phyloP scores from a whole-genome alignment of 2,888 invertebrate species.

The Halictus quadricinctus region DNA sequence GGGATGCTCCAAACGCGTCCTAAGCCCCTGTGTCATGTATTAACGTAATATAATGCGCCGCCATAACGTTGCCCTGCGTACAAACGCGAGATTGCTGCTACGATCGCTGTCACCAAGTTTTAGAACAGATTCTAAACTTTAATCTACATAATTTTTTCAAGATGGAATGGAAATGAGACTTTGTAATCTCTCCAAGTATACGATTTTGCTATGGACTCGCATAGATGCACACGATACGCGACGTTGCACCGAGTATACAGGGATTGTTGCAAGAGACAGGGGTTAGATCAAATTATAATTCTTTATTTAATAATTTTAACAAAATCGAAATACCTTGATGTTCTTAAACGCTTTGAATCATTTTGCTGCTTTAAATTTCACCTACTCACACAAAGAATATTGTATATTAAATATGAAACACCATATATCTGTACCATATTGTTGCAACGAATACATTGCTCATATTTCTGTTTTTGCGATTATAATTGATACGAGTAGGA shows the following conservation, averaged over 20 bases:
- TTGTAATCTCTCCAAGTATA: not conserved
- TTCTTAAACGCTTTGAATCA: too few species aligned
- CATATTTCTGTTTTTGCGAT: not conserved
- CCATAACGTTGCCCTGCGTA: slow-evolving; percentile 16
- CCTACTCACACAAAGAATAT: not conserved
- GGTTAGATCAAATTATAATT: too few species aligned
- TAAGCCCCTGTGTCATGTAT: slow-evolving; percentile 30
- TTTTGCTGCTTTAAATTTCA: not conserved
- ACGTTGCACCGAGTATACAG: not conserved
- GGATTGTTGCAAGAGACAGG: too few species aligned
- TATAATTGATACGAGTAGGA: not conserved
- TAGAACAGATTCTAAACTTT: slow-evolving; percentile 1
- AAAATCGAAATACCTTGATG: too few species aligned
- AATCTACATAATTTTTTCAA: slow-evolving; percentile 2
- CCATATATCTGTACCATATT: not conserved
- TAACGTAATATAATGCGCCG: slow-evolving; percentile 45
- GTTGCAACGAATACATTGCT: not conserved
- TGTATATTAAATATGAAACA: not conserved
- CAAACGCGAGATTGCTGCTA: slow-evolving; percentile 1
- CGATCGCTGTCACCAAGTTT: not conserved
- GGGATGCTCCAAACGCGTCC: slow-evolving; percentile 31
- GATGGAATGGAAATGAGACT: slow-evolving; percentile 8
- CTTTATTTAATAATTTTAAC: too few species aligned
- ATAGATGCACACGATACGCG: not conserved
- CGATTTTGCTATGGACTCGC: not conserved